Evolutionary conservation across 1,140 invertebrate species (phyloP), one percentile per base, ranked within the genome.

Genomic region (Drosophila pseudoobscura): DNA sequence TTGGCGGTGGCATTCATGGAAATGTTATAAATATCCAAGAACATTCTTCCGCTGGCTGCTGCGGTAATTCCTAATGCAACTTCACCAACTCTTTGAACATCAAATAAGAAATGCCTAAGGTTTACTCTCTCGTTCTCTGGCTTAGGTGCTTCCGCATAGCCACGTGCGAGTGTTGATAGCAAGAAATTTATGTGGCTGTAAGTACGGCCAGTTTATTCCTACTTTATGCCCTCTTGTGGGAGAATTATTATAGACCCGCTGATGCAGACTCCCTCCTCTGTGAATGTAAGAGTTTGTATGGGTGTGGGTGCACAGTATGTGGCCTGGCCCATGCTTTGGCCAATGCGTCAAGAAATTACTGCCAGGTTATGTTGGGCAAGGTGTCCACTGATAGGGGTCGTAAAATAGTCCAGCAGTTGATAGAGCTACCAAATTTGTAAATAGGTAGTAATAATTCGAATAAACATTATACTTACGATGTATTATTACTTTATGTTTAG

Each of bases 201-300:
- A 58, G 59, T 74, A 57, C 52, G 71, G 59, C 53, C 59, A 74
- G 69, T 74, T 74, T 64, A 73, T 73, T 64, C 26, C n/a, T 46
- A 26, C 31, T 57, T 74, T 74, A 74, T 63, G 53, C 49, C 69
- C 58, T 54, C 58, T 45, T 62, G 51, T 53, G 43, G 53, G 41
- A 74, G 31, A 45, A 64, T 51, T 72, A 54, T 72, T 43, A 64
- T 53, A 52, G 58, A 74, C 71, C 70, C 64, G 53, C 71, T 64
- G 70, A 35, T 51, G 17, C 22, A 22, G 64, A 22, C 41, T 39
- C 46, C 17, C 35, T 31, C 3, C 29, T 7, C 29, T 8, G 7
- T 31, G 29, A 8, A 4, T 26, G 24, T 5, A 0, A 8, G 29
- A 8, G 7, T 24, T 2, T 4, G 22, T 3, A 4, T 31, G 29